Evolutionary conservation across 2,797 vertebrate genomes (phyloP).

Genomic region (Brachyalestes nurse): DNA sequence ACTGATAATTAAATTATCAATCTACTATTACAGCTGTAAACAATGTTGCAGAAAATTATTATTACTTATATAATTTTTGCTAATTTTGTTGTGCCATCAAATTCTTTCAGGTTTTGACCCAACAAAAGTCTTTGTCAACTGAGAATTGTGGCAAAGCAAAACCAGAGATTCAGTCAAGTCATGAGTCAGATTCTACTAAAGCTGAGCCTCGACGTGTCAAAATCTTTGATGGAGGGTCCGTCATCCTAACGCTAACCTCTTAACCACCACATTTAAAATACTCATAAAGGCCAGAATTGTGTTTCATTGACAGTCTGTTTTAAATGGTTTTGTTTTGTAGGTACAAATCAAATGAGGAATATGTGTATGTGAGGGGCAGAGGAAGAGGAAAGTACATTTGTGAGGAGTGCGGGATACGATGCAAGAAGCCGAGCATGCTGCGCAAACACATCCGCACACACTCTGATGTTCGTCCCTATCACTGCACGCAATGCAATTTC

Average conservation of each 20-base stretch:
- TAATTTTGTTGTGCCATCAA: conserved; percentile 2
- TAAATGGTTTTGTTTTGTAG: conserved; percentile 68
- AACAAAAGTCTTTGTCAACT: conserved; percentile 79
- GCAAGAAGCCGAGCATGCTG: conserved; percentile 99
- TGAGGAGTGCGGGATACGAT: conserved; percentile 98
- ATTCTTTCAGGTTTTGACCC: conserved; percentile 76
- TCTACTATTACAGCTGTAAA: neutral
- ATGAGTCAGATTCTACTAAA: conserved; percentile 88
- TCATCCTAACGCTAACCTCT: conserved; percentile 43
- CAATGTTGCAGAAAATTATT: neutral
- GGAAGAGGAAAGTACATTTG: conserved; percentile 98
- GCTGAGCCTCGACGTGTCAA: conserved; percentile 93
- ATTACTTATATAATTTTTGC: neutral
- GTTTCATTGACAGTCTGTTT: neutral
- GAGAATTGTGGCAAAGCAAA: conserved; percentile 87
- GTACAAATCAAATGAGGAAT: conserved; percentile 98
- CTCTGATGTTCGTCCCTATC: conserved; percentile 96
- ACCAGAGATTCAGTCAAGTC: conserved; percentile 83
- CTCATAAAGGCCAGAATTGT: neutral
- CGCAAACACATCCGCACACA: conserved; percentile 99
- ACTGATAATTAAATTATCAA: neutral
- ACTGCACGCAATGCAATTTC: conserved; percentile 97
- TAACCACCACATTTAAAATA: neutral
- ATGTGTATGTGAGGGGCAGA: conserved; percentile 95
- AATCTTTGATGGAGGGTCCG: conserved; percentile 99